Evolutionary conservation across 2,888 invertebrate genomes (phyloP).

Genomic region (Pachycephus smyrnensis): DNA sequence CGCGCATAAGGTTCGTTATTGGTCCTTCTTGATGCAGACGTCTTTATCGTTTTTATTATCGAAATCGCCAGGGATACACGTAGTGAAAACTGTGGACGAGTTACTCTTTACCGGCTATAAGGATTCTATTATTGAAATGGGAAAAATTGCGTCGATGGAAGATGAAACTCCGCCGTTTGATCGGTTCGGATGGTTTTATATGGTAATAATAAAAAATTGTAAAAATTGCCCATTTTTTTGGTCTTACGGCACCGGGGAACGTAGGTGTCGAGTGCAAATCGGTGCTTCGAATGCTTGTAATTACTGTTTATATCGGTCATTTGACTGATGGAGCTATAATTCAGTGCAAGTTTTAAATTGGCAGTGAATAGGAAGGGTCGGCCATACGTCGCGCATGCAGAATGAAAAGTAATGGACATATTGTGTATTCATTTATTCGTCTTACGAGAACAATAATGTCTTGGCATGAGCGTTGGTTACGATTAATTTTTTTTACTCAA

Average conservation of each 20-base stretch:
- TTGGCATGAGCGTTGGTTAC: neutral
- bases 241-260: neutral
- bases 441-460: neutral
- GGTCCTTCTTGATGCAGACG: conserved; percentile 72
- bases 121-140: conserved; percentile 78
- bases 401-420: conserved; percentile 51
- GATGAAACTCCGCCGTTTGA: conserved; percentile 73
- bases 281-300: neutral
- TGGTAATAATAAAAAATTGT: conserved; percentile 62
- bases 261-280: neutral
- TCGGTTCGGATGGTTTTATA: conserved; percentile 89
- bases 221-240: neutral
- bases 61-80: conserved; percentile 70
- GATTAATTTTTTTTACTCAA: neutral
- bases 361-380: conserved; percentile 50
- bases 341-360: conserved; percentile 43
- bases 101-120: conserved; percentile 85
- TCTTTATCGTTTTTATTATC: conserved; percentile 73
- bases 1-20: conserved; percentile 71
- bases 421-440: conserved; percentile 49
- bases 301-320: conserved; percentile 4
- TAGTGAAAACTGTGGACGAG: conserved; percentile 76
- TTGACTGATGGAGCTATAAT: neutral
- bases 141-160: conserved; percentile 71
- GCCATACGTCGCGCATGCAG: conserved; percentile 47